Evolutionary conservation across 2,888 invertebrate species (phyloP).

Genomic region (Drosophila tanythrix): DNA sequence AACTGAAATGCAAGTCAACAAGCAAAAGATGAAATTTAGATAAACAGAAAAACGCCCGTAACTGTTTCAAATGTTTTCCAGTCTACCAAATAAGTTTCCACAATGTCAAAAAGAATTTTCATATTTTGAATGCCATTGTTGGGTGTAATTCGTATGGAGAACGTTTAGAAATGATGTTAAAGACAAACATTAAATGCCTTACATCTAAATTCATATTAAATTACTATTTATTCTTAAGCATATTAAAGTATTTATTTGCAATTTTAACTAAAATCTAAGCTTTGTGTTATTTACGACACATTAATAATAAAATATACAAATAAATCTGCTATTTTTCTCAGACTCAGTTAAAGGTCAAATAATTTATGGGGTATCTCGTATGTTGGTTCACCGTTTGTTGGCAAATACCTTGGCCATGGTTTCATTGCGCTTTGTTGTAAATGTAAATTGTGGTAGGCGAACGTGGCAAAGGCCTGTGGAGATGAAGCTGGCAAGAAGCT

Average conservation of each 20-base stretch:
- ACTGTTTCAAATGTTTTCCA: slow-evolving; percentile 20
- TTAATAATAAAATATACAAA: not conserved
- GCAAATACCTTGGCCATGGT: not conserved
- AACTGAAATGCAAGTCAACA: slow-evolving; percentile 39
- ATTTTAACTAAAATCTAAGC: not conserved
- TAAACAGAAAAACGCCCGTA: slow-evolving; percentile 29
- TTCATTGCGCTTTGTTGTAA: slow-evolving; percentile 9
- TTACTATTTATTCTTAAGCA: not conserved
- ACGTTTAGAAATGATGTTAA: not conserved
- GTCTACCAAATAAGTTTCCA: slow-evolving; percentile 5
- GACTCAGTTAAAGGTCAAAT: not conserved
- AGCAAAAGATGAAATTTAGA: slow-evolving; percentile 47
- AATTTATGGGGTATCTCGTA: not conserved
- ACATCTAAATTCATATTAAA: not conserved
- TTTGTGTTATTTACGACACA: not conserved
- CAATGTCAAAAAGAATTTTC: not conserved
- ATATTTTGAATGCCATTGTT: not conserved
- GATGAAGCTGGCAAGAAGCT: not conserved
- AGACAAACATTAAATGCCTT: not conserved
- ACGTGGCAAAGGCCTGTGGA: slow-evolving; percentile 1
- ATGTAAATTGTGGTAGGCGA: slow-evolving; percentile 31
- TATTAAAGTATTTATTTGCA: not conserved
- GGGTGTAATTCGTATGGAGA: not conserved
- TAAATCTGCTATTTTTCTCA: too few relatives aligned
- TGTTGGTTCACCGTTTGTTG: not conserved